phyloP scores from a whole-genome alignment of 2,113 vertebrate genomes.

The Todiramphus saurophagus region DNA sequence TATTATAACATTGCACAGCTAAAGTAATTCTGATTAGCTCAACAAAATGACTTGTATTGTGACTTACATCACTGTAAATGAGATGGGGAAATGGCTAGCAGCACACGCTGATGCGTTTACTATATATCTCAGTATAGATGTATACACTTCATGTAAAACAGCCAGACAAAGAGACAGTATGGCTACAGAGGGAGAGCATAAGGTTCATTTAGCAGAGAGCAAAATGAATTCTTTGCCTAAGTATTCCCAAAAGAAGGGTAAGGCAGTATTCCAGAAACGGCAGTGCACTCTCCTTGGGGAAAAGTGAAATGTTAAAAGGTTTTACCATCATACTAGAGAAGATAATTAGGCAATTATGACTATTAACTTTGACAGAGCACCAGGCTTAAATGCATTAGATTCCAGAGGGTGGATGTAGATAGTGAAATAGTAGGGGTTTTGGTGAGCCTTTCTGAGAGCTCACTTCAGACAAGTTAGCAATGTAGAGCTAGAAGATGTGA shows the following conservation, averaged over 20 bases:
- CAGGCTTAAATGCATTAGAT: slow-evolving; percentile 69
- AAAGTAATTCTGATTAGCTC: not conserved
- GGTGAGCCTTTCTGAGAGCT: slow-evolving; percentile 49
- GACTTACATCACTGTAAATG: not conserved
- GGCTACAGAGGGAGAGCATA: slow-evolving; percentile 48
- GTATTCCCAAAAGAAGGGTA: slow-evolving; percentile 67
- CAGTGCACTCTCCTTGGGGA: slow-evolving; percentile 68
- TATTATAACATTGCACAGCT: not conserved
- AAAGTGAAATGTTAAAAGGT: slow-evolving; percentile 77
- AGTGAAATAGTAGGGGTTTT: slow-evolving; percentile 50
- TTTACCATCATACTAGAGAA: slow-evolving; percentile 75
- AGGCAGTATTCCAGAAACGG: slow-evolving; percentile 72
- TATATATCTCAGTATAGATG: not conserved
- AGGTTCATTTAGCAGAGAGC: slow-evolving; percentile 64
- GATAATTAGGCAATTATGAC: slow-evolving; percentile 79
- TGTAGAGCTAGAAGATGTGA: slow-evolving; percentile 21
- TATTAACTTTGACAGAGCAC: slow-evolving; percentile 79
- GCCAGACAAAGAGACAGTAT: slow-evolving; percentile 19
- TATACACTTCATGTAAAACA: not conserved
- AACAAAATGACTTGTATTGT: not conserved
- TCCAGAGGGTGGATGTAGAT: slow-evolving; percentile 55
- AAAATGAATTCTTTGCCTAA: slow-evolving; percentile 74
- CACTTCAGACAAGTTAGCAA: slow-evolving; percentile 24
- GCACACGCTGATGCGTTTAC: not conserved
- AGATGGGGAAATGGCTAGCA: not conserved